These are phyloP conservation scores for Acrossocheilus fasciatus DNA, from an alignment of 2,797 vertebrate species.

Conservation along the genomic window DNA sequence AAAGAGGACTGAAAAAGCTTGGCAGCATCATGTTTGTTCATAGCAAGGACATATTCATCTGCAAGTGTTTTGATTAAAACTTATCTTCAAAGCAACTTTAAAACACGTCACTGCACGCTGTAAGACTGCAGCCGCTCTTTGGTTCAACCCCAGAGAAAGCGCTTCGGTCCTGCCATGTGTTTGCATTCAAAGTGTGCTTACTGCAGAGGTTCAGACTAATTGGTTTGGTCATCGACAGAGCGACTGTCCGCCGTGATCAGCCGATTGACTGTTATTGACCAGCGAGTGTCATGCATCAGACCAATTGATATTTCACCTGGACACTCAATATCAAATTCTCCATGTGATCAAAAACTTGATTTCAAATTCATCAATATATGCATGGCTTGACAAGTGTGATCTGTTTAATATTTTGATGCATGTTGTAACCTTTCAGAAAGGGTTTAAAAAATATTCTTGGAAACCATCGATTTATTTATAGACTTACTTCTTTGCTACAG, in stretches of 20 bases:
- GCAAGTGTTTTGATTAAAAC: slow-evolving; percentile 61
- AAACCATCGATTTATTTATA: neutral
- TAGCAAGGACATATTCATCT: slow-evolving; percentile 50
- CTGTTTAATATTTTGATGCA: neutral
- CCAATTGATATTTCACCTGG: neutral
- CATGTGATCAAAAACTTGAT: neutral
- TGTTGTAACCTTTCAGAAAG: neutral
- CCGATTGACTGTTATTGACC: slow-evolving; percentile 50
- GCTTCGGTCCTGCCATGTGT: slow-evolving; percentile 32
- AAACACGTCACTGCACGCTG: slow-evolving; percentile 49
- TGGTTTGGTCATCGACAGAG: slow-evolving; percentile 40
- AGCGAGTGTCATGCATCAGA: slow-evolving; percentile 61
- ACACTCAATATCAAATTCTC: neutral
- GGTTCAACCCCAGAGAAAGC: slow-evolving; percentile 33
- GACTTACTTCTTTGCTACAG: neutral
- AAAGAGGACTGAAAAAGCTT: slow-evolving; percentile 23
- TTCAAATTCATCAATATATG: neutral
- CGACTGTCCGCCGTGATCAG: slow-evolving; percentile 19
- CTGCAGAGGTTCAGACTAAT: slow-evolving; percentile 58
- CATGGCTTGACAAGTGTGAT: neutral
- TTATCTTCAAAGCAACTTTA: slow-evolving; percentile 55
- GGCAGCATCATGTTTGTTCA: slow-evolving; percentile 55
- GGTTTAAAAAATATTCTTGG: neutral
- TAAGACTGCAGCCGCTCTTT: slow-evolving; percentile 52
- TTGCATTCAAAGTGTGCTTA: slow-evolving; percentile 61